Base-by-base conservation (phyloP, 2,888 invertebrate species). In the Choristoneura rosaceana region DNA sequence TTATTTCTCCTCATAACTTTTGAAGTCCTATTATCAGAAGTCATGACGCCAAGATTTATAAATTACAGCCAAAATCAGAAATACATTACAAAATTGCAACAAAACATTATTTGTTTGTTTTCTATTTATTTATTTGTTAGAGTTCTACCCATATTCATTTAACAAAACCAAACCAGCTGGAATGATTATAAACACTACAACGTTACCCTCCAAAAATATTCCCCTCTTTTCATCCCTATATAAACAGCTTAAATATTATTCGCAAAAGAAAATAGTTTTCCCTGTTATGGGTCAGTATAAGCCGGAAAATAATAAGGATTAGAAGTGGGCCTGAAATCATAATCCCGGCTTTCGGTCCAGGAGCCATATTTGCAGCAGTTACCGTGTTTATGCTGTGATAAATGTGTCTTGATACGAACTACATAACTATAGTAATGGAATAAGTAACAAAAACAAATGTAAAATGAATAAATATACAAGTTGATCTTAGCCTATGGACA, bases 241-340 rank as follows among this genome's bases (percentile, higher is more conserved):
- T 25, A 58, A 67, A 55, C 67, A 38, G 66, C 71, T 71, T 47
- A 71, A 67, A 71, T 66, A 67, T 71, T 58, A 71, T 71, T 67
- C 61, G 67, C 62, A 71, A 66, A 70, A 70, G 70, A 66, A 71
- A 15, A 67, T 67, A 71, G 66, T 71, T 67, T 52, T 43, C 61
- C 8, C 45, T 60, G 62, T 62, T 62, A 33, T 2, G 33, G 63
- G 63, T 63, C 45, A 33, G 33, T 55, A 25, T 25, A 25, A 55
- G 17, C 55, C 55, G 63, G 15, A n/a, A 12, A 61, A 43, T 62
- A 62, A 62, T 45, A 62, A 12, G 14, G 62, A 59, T 59, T 34
- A 43, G 4, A 45, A 45, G 45, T 61, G 41, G 61, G 17, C 43
- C 17, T 41, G 9, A 17, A 60, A 61, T 43, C 63, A 47, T 63